A percentile compares a stretch with the other conserved stretches of the same genome.
Evolutionary conservation across 1,140 invertebrate species (phyloP).

Genomic region (Drosophila nigrodunni): DNA sequence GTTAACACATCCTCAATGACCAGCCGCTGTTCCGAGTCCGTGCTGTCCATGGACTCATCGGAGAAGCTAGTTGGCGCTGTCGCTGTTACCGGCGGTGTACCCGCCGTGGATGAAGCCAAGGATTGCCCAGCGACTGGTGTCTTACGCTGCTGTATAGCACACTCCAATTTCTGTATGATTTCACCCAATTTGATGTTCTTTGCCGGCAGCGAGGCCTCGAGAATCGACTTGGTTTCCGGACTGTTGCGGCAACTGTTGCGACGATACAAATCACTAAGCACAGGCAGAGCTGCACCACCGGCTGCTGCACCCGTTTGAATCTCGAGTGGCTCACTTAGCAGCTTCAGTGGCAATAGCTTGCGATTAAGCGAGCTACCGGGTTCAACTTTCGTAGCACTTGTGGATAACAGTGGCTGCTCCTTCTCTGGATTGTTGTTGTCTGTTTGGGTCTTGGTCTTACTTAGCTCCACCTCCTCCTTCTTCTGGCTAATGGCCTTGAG

Average conservation of each 20-base stretch:
- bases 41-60: slow-evolving; percentile 88
- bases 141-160: slow-evolving; percentile 78
- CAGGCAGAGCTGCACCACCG: slow-evolving; percentile 12
- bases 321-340: slow-evolving; percentile 65
- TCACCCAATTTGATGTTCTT: slow-evolving; percentile 87
- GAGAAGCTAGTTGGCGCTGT: slow-evolving; percentile 58
- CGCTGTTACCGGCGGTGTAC: slow-evolving; percentile 58
- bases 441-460: slow-evolving; percentile 48
- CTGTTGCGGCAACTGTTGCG: slow-evolving; percentile 60
- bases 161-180: slow-evolving; percentile 87
- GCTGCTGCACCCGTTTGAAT: slow-evolving; percentile 54
- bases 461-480: slow-evolving; percentile 81
- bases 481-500: slow-evolving; percentile 86
- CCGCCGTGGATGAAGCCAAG: slow-evolving; percentile 57
- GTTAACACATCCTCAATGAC: slow-evolving; percentile 85
- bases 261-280: slow-evolving; percentile 41
- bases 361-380: slow-evolving; percentile 6
- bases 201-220: slow-evolving; percentile 83
- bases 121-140: slow-evolving; percentile 73
- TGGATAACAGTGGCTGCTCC: slow-evolving; percentile 4
- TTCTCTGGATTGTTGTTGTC: neutral
- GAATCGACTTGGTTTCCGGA: slow-evolving; percentile 77
- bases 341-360: slow-evolving; percentile 38
- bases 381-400: slow-evolving; percentile 37
- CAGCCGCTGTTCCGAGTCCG: slow-evolving; percentile 89